phyloP scores from a whole-genome alignment of 1,140 invertebrate species.

The Papilio helenus region DNA sequence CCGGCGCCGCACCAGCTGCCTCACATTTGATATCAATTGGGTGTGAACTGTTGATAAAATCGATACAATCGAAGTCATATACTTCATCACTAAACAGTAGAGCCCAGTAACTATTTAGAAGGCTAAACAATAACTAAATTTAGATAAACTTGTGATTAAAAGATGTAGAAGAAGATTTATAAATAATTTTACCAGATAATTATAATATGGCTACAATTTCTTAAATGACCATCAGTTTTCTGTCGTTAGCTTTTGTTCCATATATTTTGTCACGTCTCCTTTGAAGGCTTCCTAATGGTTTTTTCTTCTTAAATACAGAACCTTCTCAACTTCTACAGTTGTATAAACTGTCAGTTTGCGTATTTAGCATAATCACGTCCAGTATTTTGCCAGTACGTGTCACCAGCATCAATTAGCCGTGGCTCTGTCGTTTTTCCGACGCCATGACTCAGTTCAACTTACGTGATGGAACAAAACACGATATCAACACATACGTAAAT shows the following conservation, averaged over 20 bases:
- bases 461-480: not conserved
- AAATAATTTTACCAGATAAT: too few species aligned
- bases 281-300: too few species aligned
- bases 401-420: not conserved
- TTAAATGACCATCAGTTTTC: too few species aligned
- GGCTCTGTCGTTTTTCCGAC: not conserved
- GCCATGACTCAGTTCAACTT: not conserved
- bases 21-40: not conserved
- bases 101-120: not conserved
- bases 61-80: too few species aligned
- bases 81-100: not conserved
- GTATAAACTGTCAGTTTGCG: not conserved
- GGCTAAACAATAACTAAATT: too few species aligned
- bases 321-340: not conserved
- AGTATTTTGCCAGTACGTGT: not conserved
- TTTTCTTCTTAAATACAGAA: too few species aligned
- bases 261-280: too few species aligned
- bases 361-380: not conserved
- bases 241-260: too few species aligned
- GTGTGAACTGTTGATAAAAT: constrained; percentile 4
- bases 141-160: too few species aligned
- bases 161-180: too few species aligned
- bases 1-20: not conserved
- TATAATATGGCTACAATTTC: too few species aligned
- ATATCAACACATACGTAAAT: not conserved